Base-by-base conservation (phyloP, 2,113 vertebrate species). In the Poeciliopsis occidentalis region DNA sequence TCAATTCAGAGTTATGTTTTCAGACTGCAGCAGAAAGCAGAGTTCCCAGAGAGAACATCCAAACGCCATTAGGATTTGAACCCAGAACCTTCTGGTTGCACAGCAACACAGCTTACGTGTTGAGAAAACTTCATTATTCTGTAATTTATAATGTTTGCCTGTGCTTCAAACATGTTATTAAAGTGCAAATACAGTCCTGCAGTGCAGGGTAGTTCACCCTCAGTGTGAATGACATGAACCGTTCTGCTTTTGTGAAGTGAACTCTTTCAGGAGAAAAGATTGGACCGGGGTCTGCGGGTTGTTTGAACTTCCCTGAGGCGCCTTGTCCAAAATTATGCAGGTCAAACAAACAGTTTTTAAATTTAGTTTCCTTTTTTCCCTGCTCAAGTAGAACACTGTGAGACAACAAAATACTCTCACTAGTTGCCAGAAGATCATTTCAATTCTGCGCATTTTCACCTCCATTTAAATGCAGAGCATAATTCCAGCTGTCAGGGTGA, bases 401-500 rank as follows among this genome's bases (percentile, higher is more conserved):
- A 57, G 51, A 57, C 51, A 57, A 24, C n/a, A 54, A 57, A 34
- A 19, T 63, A 4, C 12, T 17, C 22, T 6, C 32, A 13, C 22
- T 65, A 22, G 32, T 66, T 66, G 12, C 26, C 39, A 41, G 41
- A 67, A 4, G n/a, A 26, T 41, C 32, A 29, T 51, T 73, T 73
- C 31, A 57, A 60, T 78, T 37, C 61, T 27, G 3, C 34, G 3
- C 8, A 71, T 67, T 69, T 79, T 60, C 15, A 32, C 19, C 79
- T 75, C 29, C 24, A 30, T 69, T 79, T 77, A 64, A 78, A 76
- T 67, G 29, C 62, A 74, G 27, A 57, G 51, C n/a, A 71, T 62
- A 73, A 79, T 84, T 66, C 65, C 24, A 31, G 71, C 60, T 70
- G 71, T 85, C 75, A 44, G 51, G 51, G 24, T 24, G 24, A n/a